Evolutionary conservation across 2,888 invertebrate species (phyloP).

Genomic region (Harmothoe impar): DNA sequence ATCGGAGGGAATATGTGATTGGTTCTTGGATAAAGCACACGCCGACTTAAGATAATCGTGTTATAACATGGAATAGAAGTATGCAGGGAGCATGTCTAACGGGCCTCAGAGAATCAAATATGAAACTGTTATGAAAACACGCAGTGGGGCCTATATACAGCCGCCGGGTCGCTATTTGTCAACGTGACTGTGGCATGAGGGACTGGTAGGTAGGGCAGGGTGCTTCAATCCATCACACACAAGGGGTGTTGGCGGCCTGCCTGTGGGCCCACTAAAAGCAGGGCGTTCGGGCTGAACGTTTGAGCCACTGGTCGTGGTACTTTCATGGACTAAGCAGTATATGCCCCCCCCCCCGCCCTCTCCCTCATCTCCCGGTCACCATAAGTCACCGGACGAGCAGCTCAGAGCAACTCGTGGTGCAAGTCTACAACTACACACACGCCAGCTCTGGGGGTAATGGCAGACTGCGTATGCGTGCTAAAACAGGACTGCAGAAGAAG

Average conservation of each 20-base stretch:
- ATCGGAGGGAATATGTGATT: too few species aligned
- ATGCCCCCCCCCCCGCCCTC: neutral
- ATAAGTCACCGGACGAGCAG: neutral
- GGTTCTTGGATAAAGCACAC: too few species aligned
- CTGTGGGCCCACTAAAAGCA: neutral
- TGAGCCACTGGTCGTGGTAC: neutral
- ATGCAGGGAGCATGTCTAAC: too few species aligned
- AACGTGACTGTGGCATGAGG: neutral
- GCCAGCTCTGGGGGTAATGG: too few species aligned
- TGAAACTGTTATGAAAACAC: constrained; percentile 33
- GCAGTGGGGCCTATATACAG: neutral
- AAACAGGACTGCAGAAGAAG: too few species aligned
- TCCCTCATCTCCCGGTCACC: neutral
- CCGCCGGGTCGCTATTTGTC: neutral
- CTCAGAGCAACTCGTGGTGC: neutral
- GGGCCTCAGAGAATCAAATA: neutral
- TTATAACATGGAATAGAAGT: too few species aligned
- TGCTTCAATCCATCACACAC: neutral
- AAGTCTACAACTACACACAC: too few species aligned
- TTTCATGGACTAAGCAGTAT: neutral
- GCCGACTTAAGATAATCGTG: too few species aligned
- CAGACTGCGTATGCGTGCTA: too few species aligned
- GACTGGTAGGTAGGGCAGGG: neutral
- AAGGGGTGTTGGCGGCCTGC: neutral
- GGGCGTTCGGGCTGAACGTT: neutral